Percentiles rank a stretch among this genome's conserved stretches.
These are phyloP conservation scores for Drosophila colorata DNA, from an alignment of 2,888 invertebrate species.

Conservation along the genomic window DNA sequence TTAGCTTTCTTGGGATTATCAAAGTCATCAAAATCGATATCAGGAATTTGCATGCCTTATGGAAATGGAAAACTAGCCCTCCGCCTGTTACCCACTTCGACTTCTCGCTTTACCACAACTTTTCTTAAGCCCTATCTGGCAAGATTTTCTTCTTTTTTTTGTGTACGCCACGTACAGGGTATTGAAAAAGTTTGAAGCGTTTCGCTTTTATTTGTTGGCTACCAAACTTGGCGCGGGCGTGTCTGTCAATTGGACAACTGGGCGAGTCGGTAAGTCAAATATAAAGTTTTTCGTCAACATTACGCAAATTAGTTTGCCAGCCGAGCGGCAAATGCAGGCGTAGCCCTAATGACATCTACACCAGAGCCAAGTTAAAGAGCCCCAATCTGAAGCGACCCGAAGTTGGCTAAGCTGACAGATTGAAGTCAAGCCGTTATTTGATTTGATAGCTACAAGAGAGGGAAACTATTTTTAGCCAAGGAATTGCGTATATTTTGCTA, in stretches of 20 bases:
- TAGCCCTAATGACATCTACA: slow-evolving; percentile 64
- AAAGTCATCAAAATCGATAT: background rate
- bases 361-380: slow-evolving; percentile 40
- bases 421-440: background rate
- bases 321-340: slow-evolving; percentile 64
- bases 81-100: background rate
- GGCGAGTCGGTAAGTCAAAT: slow-evolving; percentile 48
- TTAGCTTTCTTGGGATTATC: background rate
- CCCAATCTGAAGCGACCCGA: background rate
- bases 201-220: slow-evolving; percentile 43
- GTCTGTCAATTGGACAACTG: slow-evolving; percentile 49
- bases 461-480: background rate
- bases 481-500: no score
- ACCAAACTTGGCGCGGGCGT: slow-evolving; percentile 26
- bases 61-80: background rate
- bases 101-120: background rate
- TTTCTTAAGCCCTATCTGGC: background rate
- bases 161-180: slow-evolving; percentile 33
- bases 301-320: slow-evolving; percentile 80
- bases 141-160: background rate
- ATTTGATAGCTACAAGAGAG: background rate
- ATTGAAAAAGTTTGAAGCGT: slow-evolving; percentile 56
- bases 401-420: background rate
- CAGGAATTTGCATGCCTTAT: background rate
- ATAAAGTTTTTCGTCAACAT: slow-evolving; percentile 72